Evolutionary conservation across 2,888 invertebrate species (phyloP).

Genomic region (Drosophila putrida): DNA sequence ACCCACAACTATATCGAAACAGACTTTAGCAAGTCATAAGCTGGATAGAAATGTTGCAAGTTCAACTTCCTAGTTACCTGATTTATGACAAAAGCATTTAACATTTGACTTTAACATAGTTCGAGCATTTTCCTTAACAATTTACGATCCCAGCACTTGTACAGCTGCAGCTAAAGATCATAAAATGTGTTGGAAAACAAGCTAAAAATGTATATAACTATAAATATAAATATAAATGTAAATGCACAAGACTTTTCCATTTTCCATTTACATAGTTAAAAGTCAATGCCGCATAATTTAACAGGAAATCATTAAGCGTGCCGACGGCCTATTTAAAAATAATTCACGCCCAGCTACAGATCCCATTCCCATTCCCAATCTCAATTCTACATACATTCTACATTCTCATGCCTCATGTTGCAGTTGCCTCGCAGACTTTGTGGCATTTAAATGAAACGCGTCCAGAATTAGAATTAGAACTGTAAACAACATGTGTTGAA

Average conservation of each 20-base stretch:
- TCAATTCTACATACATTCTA: not conserved
- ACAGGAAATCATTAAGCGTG: slow-evolving; percentile 74
- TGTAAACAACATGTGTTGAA: slow-evolving; percentile 81
- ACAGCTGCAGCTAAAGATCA: slow-evolving; percentile 18
- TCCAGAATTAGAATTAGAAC: slow-evolving; percentile 56
- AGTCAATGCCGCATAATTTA: slow-evolving; percentile 75
- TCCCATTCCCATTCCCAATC: slow-evolving; percentile 1
- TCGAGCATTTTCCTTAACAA: slow-evolving; percentile 26
- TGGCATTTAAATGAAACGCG: slow-evolving; percentile 71
- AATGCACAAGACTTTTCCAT: slow-evolving; percentile 40
- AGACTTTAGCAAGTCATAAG: slow-evolving; percentile 44
- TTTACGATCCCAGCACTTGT: slow-evolving; percentile 56
- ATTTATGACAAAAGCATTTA: slow-evolving; percentile 47
- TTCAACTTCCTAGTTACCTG: slow-evolving; percentile 20
- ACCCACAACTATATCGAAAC: slow-evolving; percentile 14
- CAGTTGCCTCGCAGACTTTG: slow-evolving; percentile 50
- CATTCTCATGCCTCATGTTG: not conserved
- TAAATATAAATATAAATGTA: slow-evolving; percentile 13
- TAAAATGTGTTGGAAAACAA: slow-evolving; percentile 29
- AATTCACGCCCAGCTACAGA: slow-evolving; percentile 44
- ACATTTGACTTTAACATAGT: slow-evolving; percentile 41
- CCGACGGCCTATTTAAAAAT: slow-evolving; percentile 63
- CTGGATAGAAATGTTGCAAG: slow-evolving; percentile 10
- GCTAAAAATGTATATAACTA: slow-evolving; percentile 1
- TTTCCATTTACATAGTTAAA: slow-evolving; percentile 45